These are phyloP conservation scores for Tapirus indicus DNA, from an alignment of 2,797 vertebrate genomes.

Conservation along the genomic window DNA sequence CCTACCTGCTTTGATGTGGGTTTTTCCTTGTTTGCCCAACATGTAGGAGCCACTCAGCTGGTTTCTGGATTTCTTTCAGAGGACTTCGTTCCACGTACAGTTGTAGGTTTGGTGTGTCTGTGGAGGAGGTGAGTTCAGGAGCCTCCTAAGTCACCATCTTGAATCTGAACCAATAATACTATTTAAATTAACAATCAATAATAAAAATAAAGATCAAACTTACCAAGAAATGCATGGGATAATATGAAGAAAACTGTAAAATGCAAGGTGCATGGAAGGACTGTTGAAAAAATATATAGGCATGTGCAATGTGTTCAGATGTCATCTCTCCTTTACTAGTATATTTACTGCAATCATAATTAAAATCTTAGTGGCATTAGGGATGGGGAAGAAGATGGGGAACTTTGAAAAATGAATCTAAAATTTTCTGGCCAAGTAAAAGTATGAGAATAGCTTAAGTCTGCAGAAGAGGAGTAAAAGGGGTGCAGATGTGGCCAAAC, in stretches of 20 bases:
- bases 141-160: background rate
- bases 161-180: background rate
- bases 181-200: background rate
- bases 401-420: background rate
- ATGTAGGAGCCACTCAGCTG: background rate
- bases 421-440: background rate
- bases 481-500: background rate
- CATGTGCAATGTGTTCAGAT: background rate
- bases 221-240: background rate
- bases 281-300: background rate
- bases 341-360: background rate
- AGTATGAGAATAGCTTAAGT: background rate
- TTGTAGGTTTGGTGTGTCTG: background rate
- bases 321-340: background rate
- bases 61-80: background rate
- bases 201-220: constrained; percentile 11
- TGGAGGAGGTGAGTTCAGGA: background rate
- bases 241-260: background rate
- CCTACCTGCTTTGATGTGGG: background rate
- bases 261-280: background rate
- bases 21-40: background rate
- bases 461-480: background rate
- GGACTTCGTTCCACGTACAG: background rate
- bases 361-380: background rate
- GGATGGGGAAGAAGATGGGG: background rate